phyloP scores from a whole-genome alignment of 64 coral and sea anemone genomes.

The Astreopora myriophthalma region DNA sequence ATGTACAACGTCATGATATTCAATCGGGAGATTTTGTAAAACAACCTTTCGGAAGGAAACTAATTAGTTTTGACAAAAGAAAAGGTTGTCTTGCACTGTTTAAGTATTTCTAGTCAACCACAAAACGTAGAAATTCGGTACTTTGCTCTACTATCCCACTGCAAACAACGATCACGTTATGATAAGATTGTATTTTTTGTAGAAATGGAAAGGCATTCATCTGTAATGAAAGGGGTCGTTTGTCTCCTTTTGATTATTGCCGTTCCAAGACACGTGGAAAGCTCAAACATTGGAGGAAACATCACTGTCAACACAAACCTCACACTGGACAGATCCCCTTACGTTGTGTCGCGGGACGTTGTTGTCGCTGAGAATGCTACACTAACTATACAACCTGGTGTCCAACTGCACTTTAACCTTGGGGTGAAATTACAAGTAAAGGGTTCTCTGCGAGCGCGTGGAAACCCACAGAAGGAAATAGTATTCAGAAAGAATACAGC shows the following conservation, averaged over 20 bases:
- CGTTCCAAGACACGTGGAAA: not conserved
- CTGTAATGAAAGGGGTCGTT: not conserved
- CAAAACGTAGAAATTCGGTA: too few species aligned
- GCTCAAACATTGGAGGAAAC: not conserved
- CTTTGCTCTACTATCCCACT: too few species aligned
- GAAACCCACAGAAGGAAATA: not conserved
- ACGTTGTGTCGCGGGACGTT: not conserved
- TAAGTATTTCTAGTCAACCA: too few species aligned
- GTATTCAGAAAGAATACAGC: conserved; percentile 19
- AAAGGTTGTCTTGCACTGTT: too few species aligned
- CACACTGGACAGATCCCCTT: not conserved
- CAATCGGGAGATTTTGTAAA: too few species aligned
- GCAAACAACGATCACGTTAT: too few species aligned
- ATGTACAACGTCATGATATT: too few species aligned
- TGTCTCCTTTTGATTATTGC: not conserved
- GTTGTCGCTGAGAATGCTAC: not conserved
- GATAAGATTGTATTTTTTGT: too few species aligned
- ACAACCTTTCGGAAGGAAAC: too few species aligned
- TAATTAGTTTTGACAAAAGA: too few species aligned
- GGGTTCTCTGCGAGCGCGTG: conserved; percentile 31
- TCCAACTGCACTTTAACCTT: conserved; percentile 1
- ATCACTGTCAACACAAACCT: conserved; percentile 1
- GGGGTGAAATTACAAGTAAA: conserved; percentile 23
- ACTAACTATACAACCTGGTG: conserved; percentile 50
- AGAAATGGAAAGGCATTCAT: not conserved